Evolutionary conservation across 2,113 vertebrate species (phyloP).

Genomic region (Etia nguti): DNA sequence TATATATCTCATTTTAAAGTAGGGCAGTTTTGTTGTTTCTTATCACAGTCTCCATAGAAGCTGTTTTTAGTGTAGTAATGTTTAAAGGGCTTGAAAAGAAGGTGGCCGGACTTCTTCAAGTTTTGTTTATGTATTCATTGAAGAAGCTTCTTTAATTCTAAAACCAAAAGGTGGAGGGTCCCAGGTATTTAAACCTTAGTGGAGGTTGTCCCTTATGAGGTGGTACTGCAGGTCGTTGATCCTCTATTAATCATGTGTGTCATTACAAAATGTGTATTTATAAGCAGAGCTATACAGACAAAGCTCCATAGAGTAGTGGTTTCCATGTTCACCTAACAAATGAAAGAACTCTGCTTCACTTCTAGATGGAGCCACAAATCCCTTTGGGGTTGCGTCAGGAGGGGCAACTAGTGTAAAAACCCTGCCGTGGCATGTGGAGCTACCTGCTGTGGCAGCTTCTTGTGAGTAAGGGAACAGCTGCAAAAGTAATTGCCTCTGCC

Average conservation of each 20-base stretch:
- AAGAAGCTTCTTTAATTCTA: neutral
- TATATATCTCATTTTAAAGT: neutral
- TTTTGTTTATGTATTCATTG: neutral
- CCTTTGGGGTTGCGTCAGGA: neutral
- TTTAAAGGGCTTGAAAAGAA: neutral
- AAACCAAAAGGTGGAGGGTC: neutral
- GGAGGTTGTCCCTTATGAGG: neutral
- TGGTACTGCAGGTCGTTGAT: neutral
- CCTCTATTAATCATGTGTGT: neutral
- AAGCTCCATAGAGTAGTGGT: neutral
- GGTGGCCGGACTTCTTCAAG: neutral
- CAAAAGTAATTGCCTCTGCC: neutral
- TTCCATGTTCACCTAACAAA: neutral
- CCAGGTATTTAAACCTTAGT: neutral
- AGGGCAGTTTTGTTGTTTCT: neutral
- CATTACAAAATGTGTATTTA: neutral
- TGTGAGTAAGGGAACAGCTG: neutral
- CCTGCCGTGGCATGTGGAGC: neutral
- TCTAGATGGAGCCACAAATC: neutral
- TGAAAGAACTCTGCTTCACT: neutral
- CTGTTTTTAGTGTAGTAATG: neutral
- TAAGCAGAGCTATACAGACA: neutral
- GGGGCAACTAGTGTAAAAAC: neutral
- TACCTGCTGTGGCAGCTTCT: neutral
- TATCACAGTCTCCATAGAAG: neutral